Evolutionary conservation across 2,797 vertebrate species (phyloP), one percentile per base, ranked within the genome.

Genomic region (Hoplostethus atlanticus): DNA sequence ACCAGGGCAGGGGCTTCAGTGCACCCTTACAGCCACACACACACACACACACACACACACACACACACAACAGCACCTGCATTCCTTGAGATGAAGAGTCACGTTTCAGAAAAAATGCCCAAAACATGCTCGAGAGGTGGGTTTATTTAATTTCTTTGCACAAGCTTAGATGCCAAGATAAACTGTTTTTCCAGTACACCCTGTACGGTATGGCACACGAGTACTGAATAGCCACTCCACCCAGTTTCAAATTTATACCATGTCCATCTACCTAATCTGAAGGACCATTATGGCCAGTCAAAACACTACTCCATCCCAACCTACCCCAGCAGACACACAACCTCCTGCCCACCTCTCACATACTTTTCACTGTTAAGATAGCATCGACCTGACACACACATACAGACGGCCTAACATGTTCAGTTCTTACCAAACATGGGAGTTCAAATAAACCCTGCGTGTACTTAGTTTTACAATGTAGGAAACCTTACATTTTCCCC

Each of bases 61-160:
- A 21, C 52, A 64, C 60, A 77, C 66, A 57, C 21, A 12, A 61
- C 69, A 86, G 61, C 83, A 87, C 80, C 83, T 89, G 79, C 77
- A 85, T 75, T 84, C 80, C 74, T 63, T 10, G 6, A 64, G 64
- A 71, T 54, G 25, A 77, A 69, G 59, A 79, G 52, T 80, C 70
- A 42, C 38, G 40, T 77, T 76, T 52, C 60, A 71, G 68, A 75
- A 64, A 83, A 68, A 44, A 34, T 9, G 48, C 4, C 1, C 8
- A 68, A 47, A 67, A 66, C 12, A 34, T 58, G 56, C 61, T 47
- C 51, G 52, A 70, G 31, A 73, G 36, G 76, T 44, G 2, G 16
- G 64, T 83, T 79, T 50, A 21, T 69, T 60, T 67, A 4, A 21
- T 28, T 12, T 71, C 47, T 69, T 72, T 75, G 68, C 15, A 12